phyloP scores from a whole-genome alignment of 1,140 invertebrate species.

The Drosophila elegans region DNA sequence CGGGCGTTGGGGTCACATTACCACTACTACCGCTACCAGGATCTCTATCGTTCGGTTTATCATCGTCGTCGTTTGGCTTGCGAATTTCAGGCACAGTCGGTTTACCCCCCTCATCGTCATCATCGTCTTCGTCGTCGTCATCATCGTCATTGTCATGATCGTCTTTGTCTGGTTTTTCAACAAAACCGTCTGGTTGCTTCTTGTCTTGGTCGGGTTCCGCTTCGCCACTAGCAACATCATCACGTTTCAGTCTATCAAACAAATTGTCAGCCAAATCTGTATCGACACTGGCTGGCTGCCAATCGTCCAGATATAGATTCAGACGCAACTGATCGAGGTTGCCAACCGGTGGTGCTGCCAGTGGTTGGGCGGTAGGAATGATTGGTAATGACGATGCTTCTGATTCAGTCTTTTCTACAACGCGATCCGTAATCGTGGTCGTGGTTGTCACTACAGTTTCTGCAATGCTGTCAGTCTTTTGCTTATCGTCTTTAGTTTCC shows the following conservation, averaged over 20 bases:
- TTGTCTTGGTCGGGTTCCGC: constrained; percentile 74
- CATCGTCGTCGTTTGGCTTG: constrained; percentile 85
- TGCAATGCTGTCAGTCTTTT: constrained; percentile 81
- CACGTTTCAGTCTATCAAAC: constrained; percentile 54
- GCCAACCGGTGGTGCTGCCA: constrained; percentile 21
- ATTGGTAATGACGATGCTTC: constrained; percentile 67
- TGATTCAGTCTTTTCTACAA: constrained; percentile 81
- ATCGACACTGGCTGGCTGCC: constrained; percentile 45
- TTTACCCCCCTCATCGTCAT: constrained; percentile 79
- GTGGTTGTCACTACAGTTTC: constrained; percentile 77
- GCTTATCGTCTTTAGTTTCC: constrained; percentile 75
- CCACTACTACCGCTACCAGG: constrained; percentile 87
- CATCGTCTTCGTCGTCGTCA: constrained; percentile 74
- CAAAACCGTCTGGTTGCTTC: constrained; percentile 58
- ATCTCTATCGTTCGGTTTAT: constrained; percentile 87
- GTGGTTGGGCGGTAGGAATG: constrained; percentile 69
- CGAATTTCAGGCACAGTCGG: constrained; percentile 81
- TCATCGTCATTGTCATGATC: constrained; percentile 84
- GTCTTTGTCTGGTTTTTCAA: constrained; percentile 44
- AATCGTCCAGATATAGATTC: constrained; percentile 74
- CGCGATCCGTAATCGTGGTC: constrained; percentile 69
- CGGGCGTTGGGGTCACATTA: constrained; percentile 86
- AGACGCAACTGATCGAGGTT: constrained; percentile 60
- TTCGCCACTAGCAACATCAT: constrained; percentile 41
- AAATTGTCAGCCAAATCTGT: constrained; percentile 45